Evolutionary conservation across 2,113 vertebrate genomes (phyloP).

Genomic region (Nothoprocta perdicaria): DNA sequence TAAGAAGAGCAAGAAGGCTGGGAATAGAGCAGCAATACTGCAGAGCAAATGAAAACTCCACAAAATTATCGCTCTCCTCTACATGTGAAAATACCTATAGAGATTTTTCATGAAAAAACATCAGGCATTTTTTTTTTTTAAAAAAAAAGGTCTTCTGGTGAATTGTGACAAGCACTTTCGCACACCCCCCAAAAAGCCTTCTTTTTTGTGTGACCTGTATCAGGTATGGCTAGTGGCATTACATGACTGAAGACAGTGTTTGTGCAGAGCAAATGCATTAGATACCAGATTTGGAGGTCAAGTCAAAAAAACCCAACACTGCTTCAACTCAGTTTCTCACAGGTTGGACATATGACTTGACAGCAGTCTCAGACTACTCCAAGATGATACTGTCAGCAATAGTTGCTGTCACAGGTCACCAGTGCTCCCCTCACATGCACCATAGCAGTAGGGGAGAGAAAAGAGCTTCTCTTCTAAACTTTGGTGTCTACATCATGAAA

Average conservation of each 20-base stretch:
- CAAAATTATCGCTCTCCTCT: not conserved
- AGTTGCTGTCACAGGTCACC: not conserved
- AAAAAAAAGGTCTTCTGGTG: not conserved
- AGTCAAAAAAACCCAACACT: not conserved
- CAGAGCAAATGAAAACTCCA: conserved; percentile 43
- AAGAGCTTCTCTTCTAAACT: not conserved
- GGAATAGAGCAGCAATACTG: conserved; percentile 33
- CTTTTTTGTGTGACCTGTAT: not conserved
- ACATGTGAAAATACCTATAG: not conserved
- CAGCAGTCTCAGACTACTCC: not conserved
- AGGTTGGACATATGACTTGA: not conserved
- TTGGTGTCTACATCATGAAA: not conserved
- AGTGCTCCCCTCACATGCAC: not conserved
- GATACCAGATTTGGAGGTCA: fast-evolving
- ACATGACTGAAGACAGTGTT: not conserved
- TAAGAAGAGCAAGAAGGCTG: conserved; percentile 31
- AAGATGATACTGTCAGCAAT: not conserved
- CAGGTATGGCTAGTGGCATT: not conserved
- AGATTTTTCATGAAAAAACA: conserved; percentile 11
- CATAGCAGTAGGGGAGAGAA: fast-evolving
- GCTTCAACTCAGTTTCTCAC: not conserved
- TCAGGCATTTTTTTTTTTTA: not conserved
- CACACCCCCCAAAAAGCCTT: not conserved
- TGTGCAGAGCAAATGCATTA: not conserved
- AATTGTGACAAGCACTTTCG: not conserved